Evolutionary conservation across 64 coral and sea anemone species (phyloP), one percentile per base, ranked within the genome.

Genomic region (Exaiptasia diaphana): DNA sequence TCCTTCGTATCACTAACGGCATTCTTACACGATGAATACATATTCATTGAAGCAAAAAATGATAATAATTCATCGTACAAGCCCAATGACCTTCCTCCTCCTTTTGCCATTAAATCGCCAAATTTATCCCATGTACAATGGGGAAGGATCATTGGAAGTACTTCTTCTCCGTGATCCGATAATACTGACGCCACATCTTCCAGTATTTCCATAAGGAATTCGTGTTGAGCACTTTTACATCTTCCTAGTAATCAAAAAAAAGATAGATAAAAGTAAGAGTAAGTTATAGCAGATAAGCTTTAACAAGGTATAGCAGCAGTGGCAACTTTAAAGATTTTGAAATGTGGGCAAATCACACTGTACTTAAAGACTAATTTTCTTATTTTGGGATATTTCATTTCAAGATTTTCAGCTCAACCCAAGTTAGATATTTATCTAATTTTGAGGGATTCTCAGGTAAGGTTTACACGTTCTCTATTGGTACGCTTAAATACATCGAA

Each of bases 111-210:
- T 0, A 91, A 2, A 8, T 91, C 89, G 2, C 81, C 81, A 60
- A 91, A 84, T 9, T 91, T 91, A 17, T 91, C 88, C 80, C 80
- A 91, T 0, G 88, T 91, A 20, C 88, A 91, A 20, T 84, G 73
- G 25, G 88, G 80, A 1, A 91, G 31, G 20, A 83, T 23, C 34
- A 90, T 83, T 10, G 79, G 55, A 4, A 41, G 75, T 14, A 44
- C 14, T 44, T 48, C 5, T 21, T 13, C 20, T 0, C 43, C 68
- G 11, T 38, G 24, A 23, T 18, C 31, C 59, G 62, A 15, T 1
- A 77, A 32, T 14, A 5, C 23, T 8, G 34, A 20, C 33, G 1
- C 1, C 14, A 65, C 77, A 30, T 13, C 29, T 64, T 80, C 41
- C 40, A 80, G 41, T 5, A 80, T 48, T 0, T 80, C 27, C 8